These are phyloP conservation scores for Amphiprion clarkii DNA, from an alignment of 2,797 vertebrate genomes.

Conservation along the genomic window DNA sequence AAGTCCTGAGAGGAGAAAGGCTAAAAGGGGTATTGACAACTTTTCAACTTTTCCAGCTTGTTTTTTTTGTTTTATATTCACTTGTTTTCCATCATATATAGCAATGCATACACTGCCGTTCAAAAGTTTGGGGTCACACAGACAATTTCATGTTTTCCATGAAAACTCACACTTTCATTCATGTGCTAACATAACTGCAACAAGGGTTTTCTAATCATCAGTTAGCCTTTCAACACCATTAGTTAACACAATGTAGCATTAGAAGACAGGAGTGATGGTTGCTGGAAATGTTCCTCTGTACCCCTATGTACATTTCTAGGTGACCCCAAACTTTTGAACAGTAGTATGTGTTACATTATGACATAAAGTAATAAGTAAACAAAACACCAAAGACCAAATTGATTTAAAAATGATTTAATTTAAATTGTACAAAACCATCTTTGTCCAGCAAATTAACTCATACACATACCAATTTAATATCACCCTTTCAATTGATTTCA, in stretches of 20 bases:
- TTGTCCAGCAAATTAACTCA: conserved; percentile 88
- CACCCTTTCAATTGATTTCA: conserved; percentile 65
- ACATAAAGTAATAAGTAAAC: conserved; percentile 24
- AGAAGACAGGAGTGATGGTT: no score
- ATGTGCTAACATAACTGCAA: no score
- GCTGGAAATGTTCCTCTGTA: no score
- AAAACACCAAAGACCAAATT: conserved; percentile 61
- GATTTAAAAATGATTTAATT: conserved; percentile 82
- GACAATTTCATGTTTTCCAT: no score
- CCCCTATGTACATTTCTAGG: not conserved
- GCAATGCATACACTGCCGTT: not conserved
- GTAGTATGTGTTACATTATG: not conserved
- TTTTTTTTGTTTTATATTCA: no score
- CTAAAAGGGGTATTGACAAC: conserved; percentile 25
- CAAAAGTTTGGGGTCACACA: no score
- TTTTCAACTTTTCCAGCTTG: not conserved
- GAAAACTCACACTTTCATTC: no score
- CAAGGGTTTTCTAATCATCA: no score
- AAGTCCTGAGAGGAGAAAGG: conserved; percentile 64
- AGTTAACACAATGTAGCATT: no score
- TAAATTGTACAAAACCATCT: conserved; percentile 82
- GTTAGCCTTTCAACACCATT: no score
- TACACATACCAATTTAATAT: conserved; percentile 63
- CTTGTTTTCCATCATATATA: not conserved
- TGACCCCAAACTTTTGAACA: not conserved